A percentile compares a stretch with the other conserved stretches of the same genome.
Conservation (phyloP, 1,140 invertebrate species). For the Microplitis demolitor region DNA sequence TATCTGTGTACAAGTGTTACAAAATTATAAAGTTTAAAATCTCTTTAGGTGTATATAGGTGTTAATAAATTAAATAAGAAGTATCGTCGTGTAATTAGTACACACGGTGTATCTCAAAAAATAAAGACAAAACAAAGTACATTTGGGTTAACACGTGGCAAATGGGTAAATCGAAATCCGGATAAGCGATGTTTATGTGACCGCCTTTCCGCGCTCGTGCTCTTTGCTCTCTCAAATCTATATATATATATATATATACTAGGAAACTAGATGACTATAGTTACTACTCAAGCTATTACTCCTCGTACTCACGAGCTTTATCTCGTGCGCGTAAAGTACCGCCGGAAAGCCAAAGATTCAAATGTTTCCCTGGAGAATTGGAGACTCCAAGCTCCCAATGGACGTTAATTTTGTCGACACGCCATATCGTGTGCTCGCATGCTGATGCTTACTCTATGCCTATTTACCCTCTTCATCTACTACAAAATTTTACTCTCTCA, state of each 20-base stretch:
- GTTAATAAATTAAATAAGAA: too few species aligned
- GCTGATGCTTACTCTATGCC: too few species aligned
- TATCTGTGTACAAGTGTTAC: too few species aligned
- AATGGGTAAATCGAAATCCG: constrained; percentile 19
- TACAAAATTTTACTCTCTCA: neutral
- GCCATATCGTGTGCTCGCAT: neutral
- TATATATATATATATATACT: neutral
- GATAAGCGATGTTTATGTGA: constrained; percentile 20
- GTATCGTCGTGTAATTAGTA: neutral
- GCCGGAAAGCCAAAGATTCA: constrained; percentile 20
- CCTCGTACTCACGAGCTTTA: constrained; percentile 15
- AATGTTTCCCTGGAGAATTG: constrained; percentile 12
- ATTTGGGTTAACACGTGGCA: constrained; percentile 13
- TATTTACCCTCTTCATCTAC: too few species aligned
- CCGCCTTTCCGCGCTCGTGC: constrained; percentile 15
- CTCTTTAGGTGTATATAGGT: too few species aligned
- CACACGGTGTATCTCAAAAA: neutral
- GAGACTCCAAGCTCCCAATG: neutral
- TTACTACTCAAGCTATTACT: constrained; percentile 13
- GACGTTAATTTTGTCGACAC: constrained; percentile 11
- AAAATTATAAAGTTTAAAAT: too few species aligned
- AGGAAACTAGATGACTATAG: neutral
- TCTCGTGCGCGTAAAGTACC: constrained; percentile 19
- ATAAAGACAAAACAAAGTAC: neutral
- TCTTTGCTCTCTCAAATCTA: constrained; percentile 4